Evolutionary conservation across 2,797 vertebrate genomes (phyloP).

Genomic region (Coregonus suidteri): DNA sequence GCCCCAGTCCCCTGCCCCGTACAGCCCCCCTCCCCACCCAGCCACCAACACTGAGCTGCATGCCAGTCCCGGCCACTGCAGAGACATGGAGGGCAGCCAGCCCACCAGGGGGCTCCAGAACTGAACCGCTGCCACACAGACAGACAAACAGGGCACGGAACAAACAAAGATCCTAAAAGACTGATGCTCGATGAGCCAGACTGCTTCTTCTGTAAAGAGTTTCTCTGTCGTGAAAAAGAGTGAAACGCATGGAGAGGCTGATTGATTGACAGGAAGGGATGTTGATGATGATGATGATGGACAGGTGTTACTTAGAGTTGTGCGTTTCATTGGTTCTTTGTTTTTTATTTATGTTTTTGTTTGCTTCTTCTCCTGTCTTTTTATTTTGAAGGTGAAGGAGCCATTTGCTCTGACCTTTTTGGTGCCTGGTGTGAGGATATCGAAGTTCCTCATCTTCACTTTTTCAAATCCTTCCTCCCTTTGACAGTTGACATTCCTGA

Average conservation of each 20-base stretch:
- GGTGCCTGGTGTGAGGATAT: slow-evolving; percentile 32
- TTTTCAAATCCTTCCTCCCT: slow-evolving; percentile 13
- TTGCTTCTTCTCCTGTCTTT: slow-evolving; percentile 31
- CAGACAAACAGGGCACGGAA: slow-evolving; percentile 24
- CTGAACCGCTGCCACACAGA: slow-evolving; percentile 43
- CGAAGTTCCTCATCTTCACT: not conserved
- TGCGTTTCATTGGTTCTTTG: slow-evolving; percentile 43
- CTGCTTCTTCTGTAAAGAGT: slow-evolving; percentile 50
- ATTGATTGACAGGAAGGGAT: slow-evolving; percentile 57
- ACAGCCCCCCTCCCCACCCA: slow-evolving; percentile 16
- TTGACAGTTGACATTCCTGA: slow-evolving; percentile 59
- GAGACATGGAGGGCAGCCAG: not conserved
- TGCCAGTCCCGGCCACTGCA: slow-evolving; percentile 30
- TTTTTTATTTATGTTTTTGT: slow-evolving; percentile 35
- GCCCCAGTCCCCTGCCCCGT: not conserved
- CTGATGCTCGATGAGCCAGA: slow-evolving; percentile 39
- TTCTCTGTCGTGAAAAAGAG: slow-evolving; percentile 22
- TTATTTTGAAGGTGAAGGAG: slow-evolving; percentile 40
- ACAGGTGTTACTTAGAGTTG: slow-evolving; percentile 42
- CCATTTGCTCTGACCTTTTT: slow-evolving; percentile 37
- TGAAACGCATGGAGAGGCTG: slow-evolving; percentile 62
- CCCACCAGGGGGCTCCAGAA: slow-evolving; percentile 54
- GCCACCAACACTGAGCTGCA: slow-evolving; percentile 22
- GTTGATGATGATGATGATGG: slow-evolving; percentile 35
- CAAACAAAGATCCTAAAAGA: not conserved